Percentiles rank a stretch among this genome's conserved stretches.
Evolutionary conservation across 2,888 invertebrate species (phyloP).

Genomic region (Stenichneumon culpator): DNA sequence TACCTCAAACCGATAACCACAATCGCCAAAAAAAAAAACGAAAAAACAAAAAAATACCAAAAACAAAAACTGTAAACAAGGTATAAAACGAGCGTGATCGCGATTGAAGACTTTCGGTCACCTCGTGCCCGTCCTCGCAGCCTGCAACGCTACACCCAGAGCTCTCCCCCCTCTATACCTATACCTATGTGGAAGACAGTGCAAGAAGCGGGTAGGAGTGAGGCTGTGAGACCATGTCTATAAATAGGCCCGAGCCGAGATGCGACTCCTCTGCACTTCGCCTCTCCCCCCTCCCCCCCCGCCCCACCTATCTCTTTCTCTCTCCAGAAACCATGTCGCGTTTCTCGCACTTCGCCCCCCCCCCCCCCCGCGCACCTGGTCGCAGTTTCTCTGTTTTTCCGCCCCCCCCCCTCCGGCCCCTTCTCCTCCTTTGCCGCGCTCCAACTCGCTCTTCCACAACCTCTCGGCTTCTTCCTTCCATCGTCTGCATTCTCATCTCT

Average conservation of each 20-base stretch:
- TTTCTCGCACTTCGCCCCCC: conserved; percentile 31
- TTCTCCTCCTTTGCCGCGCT: conserved; percentile 23
- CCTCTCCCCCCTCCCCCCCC: conserved; percentile 46
- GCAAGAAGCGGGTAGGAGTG: conserved; percentile 82
- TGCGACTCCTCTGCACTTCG: conserved; percentile 82
- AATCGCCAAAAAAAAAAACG: not conserved
- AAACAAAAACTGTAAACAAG: conserved; percentile 3
- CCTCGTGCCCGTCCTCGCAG: not conserved
- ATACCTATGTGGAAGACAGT: conserved; percentile 77
- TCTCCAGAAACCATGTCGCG: not conserved
- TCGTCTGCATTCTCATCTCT: conserved; percentile 40
- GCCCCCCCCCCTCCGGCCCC: conserved; percentile 53
- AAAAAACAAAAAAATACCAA: no score
- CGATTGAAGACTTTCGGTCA: conserved; percentile 70
- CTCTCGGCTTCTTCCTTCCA: conserved; percentile 57
- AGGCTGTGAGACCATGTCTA: conserved; percentile 84
- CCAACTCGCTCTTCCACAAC: conserved; percentile 42
- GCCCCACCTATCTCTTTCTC: conserved; percentile 11
- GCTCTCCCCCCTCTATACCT: conserved; percentile 1
- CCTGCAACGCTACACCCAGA: no score
- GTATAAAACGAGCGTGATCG: conserved; percentile 59
- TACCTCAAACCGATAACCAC: conserved; percentile 52
- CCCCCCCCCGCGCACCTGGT: conserved; percentile 26
- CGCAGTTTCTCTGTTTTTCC: conserved; percentile 41
- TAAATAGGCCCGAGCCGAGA: conserved; percentile 84